These are phyloP conservation scores for Lordiphosa stackelbergi DNA, from an alignment of 1,140 invertebrate species.

Conservation along the genomic window DNA sequence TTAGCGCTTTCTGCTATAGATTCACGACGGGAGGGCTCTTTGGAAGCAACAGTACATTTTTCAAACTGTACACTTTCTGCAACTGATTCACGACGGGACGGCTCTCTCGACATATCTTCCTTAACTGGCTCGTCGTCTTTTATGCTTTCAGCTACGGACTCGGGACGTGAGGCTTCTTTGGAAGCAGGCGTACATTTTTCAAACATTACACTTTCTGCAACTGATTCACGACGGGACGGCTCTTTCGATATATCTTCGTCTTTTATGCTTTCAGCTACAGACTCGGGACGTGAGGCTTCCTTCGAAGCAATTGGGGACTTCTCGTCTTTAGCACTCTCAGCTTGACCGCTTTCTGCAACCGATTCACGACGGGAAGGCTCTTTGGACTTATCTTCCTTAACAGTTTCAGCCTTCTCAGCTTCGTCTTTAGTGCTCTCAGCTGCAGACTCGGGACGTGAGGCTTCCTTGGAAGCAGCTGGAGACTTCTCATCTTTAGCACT, in stretches of 20 bases:
- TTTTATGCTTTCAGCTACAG: slow-evolving; percentile 12
- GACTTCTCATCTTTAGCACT: slow-evolving; percentile 18
- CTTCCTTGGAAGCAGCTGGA: slow-evolving; percentile 27
- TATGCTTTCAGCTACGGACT: slow-evolving; percentile 21
- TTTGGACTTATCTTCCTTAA: slow-evolving; percentile 9
- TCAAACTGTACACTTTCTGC: slow-evolving; percentile 15
- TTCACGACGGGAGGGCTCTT: slow-evolving; percentile 27
- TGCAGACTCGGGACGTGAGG: slow-evolving; percentile 20
- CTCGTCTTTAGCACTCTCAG: slow-evolving; percentile 11
- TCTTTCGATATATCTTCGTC: slow-evolving; percentile 30
- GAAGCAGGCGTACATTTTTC: no score
- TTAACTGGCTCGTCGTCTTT: slow-evolving; percentile 12
- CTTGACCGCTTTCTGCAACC: slow-evolving; percentile 10
- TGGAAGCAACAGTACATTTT: slow-evolving; percentile 11
- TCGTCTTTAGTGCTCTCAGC: slow-evolving; percentile 18
- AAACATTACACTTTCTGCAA: slow-evolving; percentile 22
- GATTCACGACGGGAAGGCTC: slow-evolving; percentile 17
- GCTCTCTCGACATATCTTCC: slow-evolving; percentile 3
- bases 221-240: slow-evolving; percentile 30
- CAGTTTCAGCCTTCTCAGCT: slow-evolving; percentile 12
- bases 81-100: slow-evolving; percentile 1
- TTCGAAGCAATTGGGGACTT: slow-evolving; percentile 13
- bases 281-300: slow-evolving; percentile 17
- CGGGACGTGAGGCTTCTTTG: slow-evolving; percentile 11
- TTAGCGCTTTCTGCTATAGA: slow-evolving; percentile 18